A percentile compares a stretch with the other conserved stretches of the same genome.
These are phyloP conservation scores for Lycaon pictus DNA, from an alignment of 2,113 vertebrate genomes.

Conservation along the genomic window DNA sequence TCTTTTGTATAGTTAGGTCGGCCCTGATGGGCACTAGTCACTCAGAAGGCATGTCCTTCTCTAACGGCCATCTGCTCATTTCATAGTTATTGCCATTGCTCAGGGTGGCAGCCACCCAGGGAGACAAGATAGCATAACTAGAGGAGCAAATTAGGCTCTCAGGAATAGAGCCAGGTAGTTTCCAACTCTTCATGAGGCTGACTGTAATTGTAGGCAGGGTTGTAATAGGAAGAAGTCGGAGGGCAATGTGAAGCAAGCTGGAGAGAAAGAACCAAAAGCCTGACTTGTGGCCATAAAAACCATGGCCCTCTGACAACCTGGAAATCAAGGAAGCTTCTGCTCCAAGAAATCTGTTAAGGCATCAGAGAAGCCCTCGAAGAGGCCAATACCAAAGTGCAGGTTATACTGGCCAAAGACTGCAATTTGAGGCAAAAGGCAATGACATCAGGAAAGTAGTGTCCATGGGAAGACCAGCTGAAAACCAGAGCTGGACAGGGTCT, in stretches of 20 bases:
- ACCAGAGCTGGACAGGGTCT: not conserved
- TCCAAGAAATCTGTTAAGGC: not conserved
- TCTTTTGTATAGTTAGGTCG: not conserved
- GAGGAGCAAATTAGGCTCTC: not conserved
- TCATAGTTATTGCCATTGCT: not conserved
- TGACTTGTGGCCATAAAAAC: not conserved
- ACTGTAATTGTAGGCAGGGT: not conserved
- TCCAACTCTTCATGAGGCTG: not conserved
- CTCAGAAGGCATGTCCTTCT: not conserved
- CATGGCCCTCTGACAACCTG: not conserved
- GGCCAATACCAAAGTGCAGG: not conserved
- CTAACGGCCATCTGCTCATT: not conserved
- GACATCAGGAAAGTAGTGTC: not conserved
- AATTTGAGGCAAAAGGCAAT: not conserved
- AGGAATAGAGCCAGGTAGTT: not conserved
- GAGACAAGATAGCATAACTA: not conserved
- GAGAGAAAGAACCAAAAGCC: not conserved
- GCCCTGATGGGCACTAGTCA: not conserved
- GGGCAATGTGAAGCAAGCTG: not conserved
- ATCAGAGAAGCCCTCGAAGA: not conserved
- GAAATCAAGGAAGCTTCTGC: not conserved
- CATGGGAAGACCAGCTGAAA: not conserved
- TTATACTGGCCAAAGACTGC: not conserved
- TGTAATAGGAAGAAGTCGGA: not conserved
- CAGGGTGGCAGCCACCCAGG: not conserved